phyloP scores from a whole-genome alignment of 1,140 invertebrate species.

The Zaprionus gabonicus region DNA sequence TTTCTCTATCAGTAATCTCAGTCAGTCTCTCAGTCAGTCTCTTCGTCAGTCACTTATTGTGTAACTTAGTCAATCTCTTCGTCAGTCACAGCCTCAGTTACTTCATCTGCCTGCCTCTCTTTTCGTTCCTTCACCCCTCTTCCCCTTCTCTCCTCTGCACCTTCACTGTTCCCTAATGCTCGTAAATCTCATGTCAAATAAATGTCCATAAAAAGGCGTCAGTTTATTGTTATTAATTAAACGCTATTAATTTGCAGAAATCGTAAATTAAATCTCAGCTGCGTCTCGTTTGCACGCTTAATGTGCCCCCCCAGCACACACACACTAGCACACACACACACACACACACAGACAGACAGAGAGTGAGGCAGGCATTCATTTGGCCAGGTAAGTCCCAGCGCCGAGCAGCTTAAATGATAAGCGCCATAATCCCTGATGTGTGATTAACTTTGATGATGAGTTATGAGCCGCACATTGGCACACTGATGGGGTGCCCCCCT shows the following conservation, averaged over 20 bases:
- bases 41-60: not conserved
- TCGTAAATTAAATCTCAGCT: constrained; percentile 79
- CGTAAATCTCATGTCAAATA: constrained; percentile 78
- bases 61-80: not conserved
- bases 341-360: not conserved
- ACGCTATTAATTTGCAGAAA: constrained; percentile 83
- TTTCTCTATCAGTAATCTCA: not conserved
- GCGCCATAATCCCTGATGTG: constrained; percentile 83
- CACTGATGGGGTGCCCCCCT: constrained; percentile 61
- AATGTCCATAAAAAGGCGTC: constrained; percentile 81
- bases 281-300: constrained; percentile 61
- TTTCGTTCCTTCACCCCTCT: not conserved
- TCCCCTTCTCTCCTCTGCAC: not conserved
- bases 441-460: constrained; percentile 83
- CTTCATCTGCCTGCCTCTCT: constrained; percentile 3
- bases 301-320: constrained; percentile 49
- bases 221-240: constrained; percentile 84
- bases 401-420: constrained; percentile 72
- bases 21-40: constrained; percentile 17
- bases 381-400: constrained; percentile 53
- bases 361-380: constrained; percentile 56
- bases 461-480: constrained; percentile 82
- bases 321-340: constrained; percentile 5
- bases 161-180: constrained; percentile 5
- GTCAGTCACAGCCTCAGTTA: not conserved